These are phyloP conservation scores for Xylota segnis DNA, from an alignment of 2,888 invertebrate genomes.

Conservation along the genomic window DNA sequence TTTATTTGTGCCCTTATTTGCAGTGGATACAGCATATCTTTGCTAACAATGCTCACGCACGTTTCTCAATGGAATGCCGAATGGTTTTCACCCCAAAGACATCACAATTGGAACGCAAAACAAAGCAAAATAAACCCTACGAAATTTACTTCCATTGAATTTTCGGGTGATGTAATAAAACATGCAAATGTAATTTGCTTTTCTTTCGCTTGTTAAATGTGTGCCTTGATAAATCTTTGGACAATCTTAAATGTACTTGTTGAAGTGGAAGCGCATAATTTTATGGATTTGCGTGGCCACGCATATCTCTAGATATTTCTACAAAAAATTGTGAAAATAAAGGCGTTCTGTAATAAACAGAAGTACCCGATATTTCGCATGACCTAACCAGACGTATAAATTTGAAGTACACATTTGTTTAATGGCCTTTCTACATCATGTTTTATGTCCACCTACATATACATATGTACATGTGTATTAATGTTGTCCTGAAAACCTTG, in stretches of 20 bases:
- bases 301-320: constrained; percentile 8
- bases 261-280: constrained; percentile 27
- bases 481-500: too few species aligned
- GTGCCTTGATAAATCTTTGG: constrained; percentile 32
- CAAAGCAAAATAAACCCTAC: constrained; percentile 46
- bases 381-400: too few species aligned
- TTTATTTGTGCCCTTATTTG: constrained; percentile 62
- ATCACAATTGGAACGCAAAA: constrained; percentile 44
- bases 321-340: not conserved
- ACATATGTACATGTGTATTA: too few species aligned
- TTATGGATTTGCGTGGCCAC: constrained; percentile 11
- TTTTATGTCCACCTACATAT: too few species aligned
- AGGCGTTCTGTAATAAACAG: too few species aligned
- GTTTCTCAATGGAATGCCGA: constrained; percentile 44
- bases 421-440: too few species aligned
- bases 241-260: constrained; percentile 23
- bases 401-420: too few species aligned
- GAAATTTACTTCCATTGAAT: constrained; percentile 46
- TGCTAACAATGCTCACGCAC: constrained; percentile 68
- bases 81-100: constrained; percentile 39
- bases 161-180: constrained; percentile 62
- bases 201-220: constrained; percentile 29
- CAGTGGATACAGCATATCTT: constrained; percentile 49
- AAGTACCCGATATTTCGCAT: too few species aligned
- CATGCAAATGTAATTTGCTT: constrained; percentile 70